Evolutionary conservation across 2,113 vertebrate species (phyloP).

Genomic region (human): GRCh38 chr4:141782001-141782500

Average conservation of each 20-base stretch:
- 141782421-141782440: neutral
- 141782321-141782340: neutral
- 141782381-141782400: neutral
- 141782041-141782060: neutral
- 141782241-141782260: neutral
- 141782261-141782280: neutral
- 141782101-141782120: neutral
- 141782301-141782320: neutral
- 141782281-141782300: neutral
- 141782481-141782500: no score
- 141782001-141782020: neutral
- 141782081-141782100: neutral
- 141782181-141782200: neutral
- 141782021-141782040: neutral
- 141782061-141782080: neutral
- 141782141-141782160: neutral
- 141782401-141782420: neutral
- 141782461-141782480: neutral
- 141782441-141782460: neutral
- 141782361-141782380: neutral
- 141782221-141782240: neutral
- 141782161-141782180: fast-evolving
- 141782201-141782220: neutral
- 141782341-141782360: neutral
- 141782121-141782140: neutral